phyloP scores from a whole-genome alignment of 2,113 vertebrate species.

The Gopherus flavomarginatus region DNA sequence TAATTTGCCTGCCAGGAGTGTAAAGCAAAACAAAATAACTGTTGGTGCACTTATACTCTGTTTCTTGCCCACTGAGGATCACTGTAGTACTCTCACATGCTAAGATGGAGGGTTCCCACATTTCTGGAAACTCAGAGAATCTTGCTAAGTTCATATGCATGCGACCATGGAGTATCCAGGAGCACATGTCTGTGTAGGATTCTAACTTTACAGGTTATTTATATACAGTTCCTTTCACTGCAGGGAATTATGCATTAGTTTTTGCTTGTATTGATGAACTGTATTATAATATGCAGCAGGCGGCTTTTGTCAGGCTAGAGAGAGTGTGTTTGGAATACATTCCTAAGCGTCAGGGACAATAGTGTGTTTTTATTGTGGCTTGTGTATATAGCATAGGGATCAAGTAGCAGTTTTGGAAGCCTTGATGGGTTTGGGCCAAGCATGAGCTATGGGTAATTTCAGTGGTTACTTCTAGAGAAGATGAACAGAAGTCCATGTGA shows the following conservation, averaged over 20 bases:
- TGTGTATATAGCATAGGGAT: background rate
- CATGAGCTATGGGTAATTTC: constrained; percentile 46
- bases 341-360: background rate
- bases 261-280: background rate
- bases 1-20: constrained; percentile 7
- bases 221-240: background rate
- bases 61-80: constrained; percentile 9
- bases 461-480: constrained; percentile 31
- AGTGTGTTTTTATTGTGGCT: background rate
- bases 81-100: background rate
- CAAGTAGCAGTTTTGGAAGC: constrained; percentile 38
- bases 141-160: background rate
- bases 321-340: background rate
- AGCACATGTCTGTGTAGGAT: background rate
- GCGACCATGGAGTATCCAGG: background rate
- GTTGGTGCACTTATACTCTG: constrained; percentile 10
- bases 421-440: background rate
- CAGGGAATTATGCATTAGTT: background rate
- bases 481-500: constrained; percentile 1
- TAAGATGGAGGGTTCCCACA: background rate
- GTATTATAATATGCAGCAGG: background rate
- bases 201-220: background rate
- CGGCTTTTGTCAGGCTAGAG: background rate
- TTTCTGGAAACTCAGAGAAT: background rate
- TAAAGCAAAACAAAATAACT: constrained; percentile 22